Evolutionary conservation across 2,113 vertebrate species (phyloP).

Genomic region (Muntiacus muntjak): DNA sequence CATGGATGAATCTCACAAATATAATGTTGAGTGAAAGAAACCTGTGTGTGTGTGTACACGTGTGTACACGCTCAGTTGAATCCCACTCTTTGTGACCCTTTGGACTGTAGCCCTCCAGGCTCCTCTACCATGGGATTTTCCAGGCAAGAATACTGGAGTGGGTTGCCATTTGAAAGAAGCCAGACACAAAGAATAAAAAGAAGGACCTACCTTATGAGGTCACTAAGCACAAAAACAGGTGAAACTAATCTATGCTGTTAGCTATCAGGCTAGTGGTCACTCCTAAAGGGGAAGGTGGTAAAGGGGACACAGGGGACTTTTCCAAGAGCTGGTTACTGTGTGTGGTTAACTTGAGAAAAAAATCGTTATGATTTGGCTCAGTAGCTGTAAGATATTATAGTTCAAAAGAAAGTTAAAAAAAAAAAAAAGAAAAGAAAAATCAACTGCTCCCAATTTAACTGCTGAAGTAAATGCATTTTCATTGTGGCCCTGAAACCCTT

Average conservation of each 20-base stretch:
- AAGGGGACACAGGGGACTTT: background rate
- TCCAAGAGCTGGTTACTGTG: background rate
- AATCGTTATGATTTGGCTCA: background rate
- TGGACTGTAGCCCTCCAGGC: background rate
- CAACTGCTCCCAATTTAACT: background rate
- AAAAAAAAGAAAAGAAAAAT: background rate
- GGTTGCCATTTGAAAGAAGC: background rate
- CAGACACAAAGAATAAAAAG: background rate
- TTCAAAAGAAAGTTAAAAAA: background rate
- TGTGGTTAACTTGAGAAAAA: background rate
- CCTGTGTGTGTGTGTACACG: background rate
- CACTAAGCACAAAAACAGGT: background rate
- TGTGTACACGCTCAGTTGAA: background rate
- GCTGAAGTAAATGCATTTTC: background rate
- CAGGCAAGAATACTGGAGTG: background rate
- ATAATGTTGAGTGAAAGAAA: background rate
- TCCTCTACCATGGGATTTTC: background rate
- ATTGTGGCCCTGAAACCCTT: background rate
- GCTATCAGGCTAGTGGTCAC: background rate
- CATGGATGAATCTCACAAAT: background rate
- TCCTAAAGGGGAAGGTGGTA: background rate
- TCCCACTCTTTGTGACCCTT: background rate
- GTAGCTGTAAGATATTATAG: background rate
- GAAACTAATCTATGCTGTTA: background rate
- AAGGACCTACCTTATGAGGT: background rate